phyloP scores from a whole-genome alignment of 2,888 invertebrate genomes.

The Patella depressa region DNA sequence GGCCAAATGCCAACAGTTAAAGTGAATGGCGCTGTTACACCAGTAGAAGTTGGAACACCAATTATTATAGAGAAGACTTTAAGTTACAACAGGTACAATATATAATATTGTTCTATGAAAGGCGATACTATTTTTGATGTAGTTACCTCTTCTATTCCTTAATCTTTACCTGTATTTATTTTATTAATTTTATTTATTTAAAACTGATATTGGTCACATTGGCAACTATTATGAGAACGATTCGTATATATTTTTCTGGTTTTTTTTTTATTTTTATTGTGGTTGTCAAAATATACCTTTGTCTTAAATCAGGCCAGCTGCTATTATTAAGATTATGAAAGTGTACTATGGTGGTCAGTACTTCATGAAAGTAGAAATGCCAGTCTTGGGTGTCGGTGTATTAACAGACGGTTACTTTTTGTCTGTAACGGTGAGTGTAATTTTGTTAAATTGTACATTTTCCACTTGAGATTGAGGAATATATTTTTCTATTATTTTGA shows the following conservation, averaged over 20 bases:
- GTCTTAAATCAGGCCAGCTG: conserved; percentile 12
- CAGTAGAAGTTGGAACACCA: not conserved
- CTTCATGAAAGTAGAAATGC: conserved; percentile 17
- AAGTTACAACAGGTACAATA: not conserved
- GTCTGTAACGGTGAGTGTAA: not conserved
- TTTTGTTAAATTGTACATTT: too few species aligned
- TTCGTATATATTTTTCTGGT: not conserved
- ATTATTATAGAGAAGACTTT: not conserved
- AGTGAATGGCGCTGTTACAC: not conserved
- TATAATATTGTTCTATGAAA: too few species aligned
- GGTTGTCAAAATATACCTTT: not conserved
- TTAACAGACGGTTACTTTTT: conserved; percentile 16
- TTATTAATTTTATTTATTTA: too few species aligned
- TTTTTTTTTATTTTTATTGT: not conserved
- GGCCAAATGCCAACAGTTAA: not conserved
- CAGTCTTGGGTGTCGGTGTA: conserved; percentile 20
- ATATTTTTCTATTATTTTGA: too few species aligned
- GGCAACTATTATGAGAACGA: too few species aligned
- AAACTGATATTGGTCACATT: too few species aligned
- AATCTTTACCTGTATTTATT: too few species aligned
- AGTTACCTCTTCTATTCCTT: too few species aligned
- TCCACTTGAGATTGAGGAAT: too few species aligned
- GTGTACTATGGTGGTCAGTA: not conserved
- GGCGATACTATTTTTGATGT: too few species aligned
- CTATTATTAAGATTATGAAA: conserved; percentile 15